Conservation (phyloP, 2,888 invertebrate species). For the Tryphoninae sp. region DNA sequence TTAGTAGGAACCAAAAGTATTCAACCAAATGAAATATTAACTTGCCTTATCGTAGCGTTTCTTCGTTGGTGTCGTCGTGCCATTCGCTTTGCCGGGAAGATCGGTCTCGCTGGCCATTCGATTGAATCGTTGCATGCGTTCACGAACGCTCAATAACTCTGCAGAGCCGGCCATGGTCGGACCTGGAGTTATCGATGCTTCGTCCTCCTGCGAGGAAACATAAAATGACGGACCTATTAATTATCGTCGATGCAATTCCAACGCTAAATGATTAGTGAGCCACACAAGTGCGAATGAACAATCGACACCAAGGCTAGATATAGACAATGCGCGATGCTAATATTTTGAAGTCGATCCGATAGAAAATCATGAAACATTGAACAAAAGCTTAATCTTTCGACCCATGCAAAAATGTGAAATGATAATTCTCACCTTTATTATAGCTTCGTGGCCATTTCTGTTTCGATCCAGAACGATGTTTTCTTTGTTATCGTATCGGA, state of each 20-base stretch:
- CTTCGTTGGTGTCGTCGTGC: conserved; percentile 80
- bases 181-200: conserved; percentile 64
- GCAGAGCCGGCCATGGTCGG: conserved; percentile 74
- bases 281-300: neutral
- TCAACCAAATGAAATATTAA: neutral
- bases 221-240: conserved; percentile 27
- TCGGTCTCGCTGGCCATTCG: conserved; percentile 92
- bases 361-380: no score
- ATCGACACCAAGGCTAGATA: conserved; percentile 7
- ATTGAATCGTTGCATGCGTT: conserved; percentile 96
- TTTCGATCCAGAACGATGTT: conserved; percentile 72
- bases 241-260: neutral
- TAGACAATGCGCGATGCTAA: neutral
- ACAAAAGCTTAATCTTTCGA: no score
- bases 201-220: conserved; percentile 75
- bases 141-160: conserved; percentile 92
- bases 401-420: neutral
- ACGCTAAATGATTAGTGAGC: neutral
- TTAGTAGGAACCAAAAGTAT: no score
- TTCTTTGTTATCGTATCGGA: conserved; percentile 81
- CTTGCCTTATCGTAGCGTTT: conserved; percentile 86
- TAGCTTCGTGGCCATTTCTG: conserved; percentile 70
- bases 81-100: conserved; percentile 76
- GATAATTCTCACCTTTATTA: conserved; percentile 74
- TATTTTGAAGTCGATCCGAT: neutral